Evolutionary conservation across 2,888 invertebrate genomes (phyloP).

Genomic region (Ryuthela nishihirai): DNA sequence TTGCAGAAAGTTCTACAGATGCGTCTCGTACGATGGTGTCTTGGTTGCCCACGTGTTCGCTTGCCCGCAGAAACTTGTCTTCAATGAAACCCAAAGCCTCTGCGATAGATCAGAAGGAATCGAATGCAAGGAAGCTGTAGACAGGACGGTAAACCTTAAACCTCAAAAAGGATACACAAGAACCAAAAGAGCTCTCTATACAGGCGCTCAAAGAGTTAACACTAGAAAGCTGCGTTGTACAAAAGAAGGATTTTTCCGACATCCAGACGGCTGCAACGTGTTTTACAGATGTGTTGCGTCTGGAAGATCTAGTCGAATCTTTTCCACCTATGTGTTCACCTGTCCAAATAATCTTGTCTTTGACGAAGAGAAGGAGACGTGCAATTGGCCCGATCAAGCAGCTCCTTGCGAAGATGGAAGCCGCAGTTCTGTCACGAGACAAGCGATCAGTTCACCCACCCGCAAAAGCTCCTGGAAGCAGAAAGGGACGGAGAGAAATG

Average conservation of each 20-base stretch:
- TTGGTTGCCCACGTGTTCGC: conserved; percentile 28
- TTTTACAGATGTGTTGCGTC: conserved; percentile 79
- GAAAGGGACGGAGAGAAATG: background rate
- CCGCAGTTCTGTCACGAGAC: background rate
- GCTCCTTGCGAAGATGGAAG: conserved; percentile 64
- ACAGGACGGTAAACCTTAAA: no score
- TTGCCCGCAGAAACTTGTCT: conserved; percentile 18
- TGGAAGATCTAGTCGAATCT: conserved; percentile 65
- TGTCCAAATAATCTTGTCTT: conserved; percentile 74
- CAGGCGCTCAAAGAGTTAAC: no score
- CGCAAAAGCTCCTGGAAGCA: background rate
- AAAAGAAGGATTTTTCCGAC: conserved; percentile 19
- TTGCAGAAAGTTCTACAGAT: conserved; percentile 27
- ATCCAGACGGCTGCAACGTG: conserved; percentile 48
- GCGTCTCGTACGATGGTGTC: no score
- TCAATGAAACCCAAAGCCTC: conserved; percentile 9
- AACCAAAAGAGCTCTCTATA: background rate
- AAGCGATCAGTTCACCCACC: background rate
- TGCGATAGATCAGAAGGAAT: no score
- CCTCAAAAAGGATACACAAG: no score
- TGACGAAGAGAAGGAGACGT: conserved; percentile 57
- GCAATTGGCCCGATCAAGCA: conserved; percentile 72
- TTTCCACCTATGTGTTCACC: conserved; percentile 65
- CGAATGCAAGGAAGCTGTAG: no score
- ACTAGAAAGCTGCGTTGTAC: no score